phyloP scores from a whole-genome alignment of 2,888 invertebrate genomes.

The Dynastes maya region DNA sequence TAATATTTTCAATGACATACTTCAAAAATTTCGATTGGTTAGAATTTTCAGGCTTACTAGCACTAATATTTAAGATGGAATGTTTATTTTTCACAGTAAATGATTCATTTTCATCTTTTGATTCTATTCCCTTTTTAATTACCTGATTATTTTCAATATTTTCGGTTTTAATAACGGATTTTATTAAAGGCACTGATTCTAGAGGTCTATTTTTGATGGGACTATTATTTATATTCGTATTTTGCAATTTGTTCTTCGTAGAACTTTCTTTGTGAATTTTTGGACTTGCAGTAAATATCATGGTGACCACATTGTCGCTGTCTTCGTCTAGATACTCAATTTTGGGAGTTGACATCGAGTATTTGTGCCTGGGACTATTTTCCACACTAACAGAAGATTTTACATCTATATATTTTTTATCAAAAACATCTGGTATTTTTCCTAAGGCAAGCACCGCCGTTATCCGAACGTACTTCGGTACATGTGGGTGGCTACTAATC shows the following conservation, averaged over 20 bases:
- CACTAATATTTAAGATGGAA: slow-evolving; percentile 19
- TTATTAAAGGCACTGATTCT: background rate
- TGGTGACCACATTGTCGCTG: background rate
- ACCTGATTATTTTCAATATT: no score
- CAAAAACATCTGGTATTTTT: background rate
- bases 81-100: slow-evolving; percentile 1
- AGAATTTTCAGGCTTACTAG: background rate
- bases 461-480: no score
- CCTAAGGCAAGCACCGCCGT: background rate
- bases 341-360: background rate
- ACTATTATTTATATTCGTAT: no score
- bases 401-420: no score
- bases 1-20: slow-evolving; percentile 18
- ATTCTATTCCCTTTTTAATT: no score
- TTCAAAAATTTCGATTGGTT: background rate
- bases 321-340: slow-evolving; percentile 10
- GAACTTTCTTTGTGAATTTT: background rate
- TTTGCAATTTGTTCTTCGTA: no score
- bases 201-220: background rate
- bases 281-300: background rate
- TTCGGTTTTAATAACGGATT: background rate
- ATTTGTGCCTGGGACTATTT: background rate
- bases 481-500: no score
- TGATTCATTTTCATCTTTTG: background rate
- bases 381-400: no score